Conservation (phyloP, 2,797 vertebrate species). For the Bufotes viridis region DNA sequence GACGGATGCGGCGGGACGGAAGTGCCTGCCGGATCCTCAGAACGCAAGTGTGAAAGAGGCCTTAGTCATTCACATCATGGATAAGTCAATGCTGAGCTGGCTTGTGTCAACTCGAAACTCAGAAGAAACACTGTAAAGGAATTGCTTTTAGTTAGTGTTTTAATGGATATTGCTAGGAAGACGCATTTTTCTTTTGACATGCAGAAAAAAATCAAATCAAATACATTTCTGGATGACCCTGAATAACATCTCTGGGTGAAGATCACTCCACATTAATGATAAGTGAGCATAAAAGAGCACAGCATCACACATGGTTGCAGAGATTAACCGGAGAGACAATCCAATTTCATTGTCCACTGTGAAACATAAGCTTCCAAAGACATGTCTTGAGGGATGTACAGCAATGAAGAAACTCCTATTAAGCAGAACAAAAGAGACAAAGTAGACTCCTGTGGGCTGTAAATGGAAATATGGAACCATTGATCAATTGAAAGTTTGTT, state of each 20-base stretch:
- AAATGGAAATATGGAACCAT: conserved; percentile 27
- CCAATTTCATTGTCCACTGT: conserved; percentile 43
- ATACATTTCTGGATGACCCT: conserved; percentile 2
- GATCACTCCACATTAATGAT: conserved; percentile 1
- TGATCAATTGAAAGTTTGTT: conserved; percentile 22
- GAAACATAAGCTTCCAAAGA: conserved; percentile 21
- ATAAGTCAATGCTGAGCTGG: conserved; percentile 6
- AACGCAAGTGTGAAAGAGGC: too few relatives aligned
- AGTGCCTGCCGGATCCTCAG: too few relatives aligned
- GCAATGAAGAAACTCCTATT: conserved; percentile 8
- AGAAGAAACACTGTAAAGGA: not conserved
- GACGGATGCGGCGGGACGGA: too few relatives aligned
- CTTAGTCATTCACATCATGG: not conserved
- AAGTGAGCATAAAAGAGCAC: conserved; percentile 4
- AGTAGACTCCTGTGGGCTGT: conserved; percentile 32
- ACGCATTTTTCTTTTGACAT: not conserved
- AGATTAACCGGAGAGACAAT: conserved; percentile 32
- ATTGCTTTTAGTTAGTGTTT: not conserved
- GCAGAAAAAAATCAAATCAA: not conserved
- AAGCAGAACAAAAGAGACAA: conserved; percentile 38
- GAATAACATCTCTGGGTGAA: not conserved
- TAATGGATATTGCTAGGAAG: conserved; percentile 25
- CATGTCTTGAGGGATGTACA: conserved; percentile 11
- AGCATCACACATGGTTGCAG: not conserved
- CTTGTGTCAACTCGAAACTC: not conserved